Base-by-base conservation (phyloP, 2,797 vertebrate species). In the Halcyon smyrnensis region DNA sequence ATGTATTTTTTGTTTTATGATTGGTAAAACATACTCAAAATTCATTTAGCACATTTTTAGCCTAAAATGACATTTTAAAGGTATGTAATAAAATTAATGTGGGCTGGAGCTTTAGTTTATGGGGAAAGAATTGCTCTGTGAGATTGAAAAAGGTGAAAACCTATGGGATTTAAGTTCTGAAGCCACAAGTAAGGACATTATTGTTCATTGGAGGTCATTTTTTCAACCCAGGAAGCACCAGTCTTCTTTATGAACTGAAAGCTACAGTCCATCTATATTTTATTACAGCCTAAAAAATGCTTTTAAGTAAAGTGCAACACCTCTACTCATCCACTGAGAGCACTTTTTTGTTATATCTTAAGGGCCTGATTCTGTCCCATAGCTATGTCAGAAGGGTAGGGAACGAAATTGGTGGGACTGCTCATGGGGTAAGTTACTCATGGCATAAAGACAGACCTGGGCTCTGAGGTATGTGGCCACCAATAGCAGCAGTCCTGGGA, bases 241-340 rank as follows among this genome's bases (percentile, higher is more conserved):
- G 41, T 51, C 89, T 93, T 71, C 50, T 84, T 95, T 94, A 94
- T 95, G 83, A 71, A 91, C 91, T 92, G 82, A 87, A 93, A 95
- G 71, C 1, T 63, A 46, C 34, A 62, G 53, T 81, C 37, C 48
- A n/a, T 64, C 79, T 88, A 43, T 48, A 51, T 92, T 95, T 93
- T 91, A 81, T 34, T 88, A 15, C 43, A 63, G 43, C n/a, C 51
- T 85, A 32, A 91, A 74, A 91, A 50, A 21, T 27, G 6, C 18
- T 73, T 68, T 75, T 65, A 48, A 62, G 41, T n/a, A 57, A 73
- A 92, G 34, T 25, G 19, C 43, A 89, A 18, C 23, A 45, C 43
- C 21, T 89, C 54, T 48, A 4, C 30, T 73, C 34, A 54, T 13
- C 8, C 43, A 30, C 37, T 11, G 12, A 19, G 63, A 60, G 43